A percentile compares a stretch with the other conserved stretches of the same genome.
Conservation (phyloP, 1,140 invertebrate species). For the Hypothenemus hampei region DNA sequence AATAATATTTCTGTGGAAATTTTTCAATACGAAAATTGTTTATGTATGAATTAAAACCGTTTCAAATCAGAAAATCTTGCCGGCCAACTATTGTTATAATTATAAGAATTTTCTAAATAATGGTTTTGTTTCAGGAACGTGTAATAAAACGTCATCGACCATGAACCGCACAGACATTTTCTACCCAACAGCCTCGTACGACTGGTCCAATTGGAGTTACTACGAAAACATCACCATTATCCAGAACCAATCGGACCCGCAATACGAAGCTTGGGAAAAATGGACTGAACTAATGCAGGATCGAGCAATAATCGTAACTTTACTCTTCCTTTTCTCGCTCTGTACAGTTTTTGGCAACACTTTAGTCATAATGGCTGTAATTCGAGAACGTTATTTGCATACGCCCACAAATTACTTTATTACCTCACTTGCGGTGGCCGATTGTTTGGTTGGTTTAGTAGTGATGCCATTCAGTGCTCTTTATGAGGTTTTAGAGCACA, state of each 20-base stretch:
- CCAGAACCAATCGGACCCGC: constrained; percentile 34
- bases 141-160: constrained; percentile 13
- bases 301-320: constrained; percentile 71
- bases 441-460: constrained; percentile 90
- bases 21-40: too few species aligned
- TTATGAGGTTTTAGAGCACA: constrained; percentile 80
- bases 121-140: constrained; percentile 25
- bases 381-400: constrained; percentile 81
- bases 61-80: neutral
- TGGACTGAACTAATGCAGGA: constrained; percentile 64
- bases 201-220: constrained; percentile 21
- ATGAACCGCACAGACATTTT: constrained; percentile 19
- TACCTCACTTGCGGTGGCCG: constrained; percentile 94
- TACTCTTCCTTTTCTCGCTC: constrained; percentile 84
- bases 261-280: constrained; percentile 45
- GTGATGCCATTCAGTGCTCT: constrained; percentile 96
- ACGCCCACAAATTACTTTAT: constrained; percentile 99
- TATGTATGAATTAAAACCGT: too few species aligned
- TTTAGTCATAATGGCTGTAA: constrained; percentile 91
- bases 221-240: constrained; percentile 16
- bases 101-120: too few species aligned
- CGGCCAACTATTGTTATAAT: neutral
- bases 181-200: constrained; percentile 4
- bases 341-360: constrained; percentile 95
- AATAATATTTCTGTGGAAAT: too few species aligned